Conservation (phyloP, 2,888 invertebrate genomes). For the Morpho deidamia region DNA sequence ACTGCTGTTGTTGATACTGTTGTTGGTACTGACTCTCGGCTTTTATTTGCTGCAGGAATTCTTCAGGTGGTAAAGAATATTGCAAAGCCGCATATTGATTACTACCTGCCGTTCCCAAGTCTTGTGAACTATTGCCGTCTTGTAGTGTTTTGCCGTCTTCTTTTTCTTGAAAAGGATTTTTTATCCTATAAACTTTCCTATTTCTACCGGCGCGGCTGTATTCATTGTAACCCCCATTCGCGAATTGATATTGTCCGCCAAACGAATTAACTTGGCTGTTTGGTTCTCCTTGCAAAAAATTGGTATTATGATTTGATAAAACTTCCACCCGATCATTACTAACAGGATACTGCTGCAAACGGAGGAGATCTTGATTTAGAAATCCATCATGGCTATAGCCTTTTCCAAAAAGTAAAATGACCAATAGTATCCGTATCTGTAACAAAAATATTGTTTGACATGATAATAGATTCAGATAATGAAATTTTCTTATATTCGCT, state of each 20-base stretch:
- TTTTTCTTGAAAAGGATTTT: conserved; percentile 64
- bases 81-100: conserved; percentile 70
- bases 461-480: no score
- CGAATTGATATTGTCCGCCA: conserved; percentile 49
- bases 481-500: no score
- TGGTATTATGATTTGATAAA: conserved; percentile 50
- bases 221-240: conserved; percentile 53
- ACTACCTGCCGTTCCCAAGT: conserved; percentile 64
- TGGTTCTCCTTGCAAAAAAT: conserved; percentile 52
- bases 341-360: conserved; percentile 52
- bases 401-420: conserved; percentile 47
- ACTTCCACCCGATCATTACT: conserved; percentile 52
- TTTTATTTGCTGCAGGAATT: conserved; percentile 65
- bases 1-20: conserved; percentile 28
- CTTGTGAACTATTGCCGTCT: conserved; percentile 43
- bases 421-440: conserved; percentile 71
- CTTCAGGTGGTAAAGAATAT: conserved; percentile 71
- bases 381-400: conserved; percentile 62
- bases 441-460: conserved; percentile 33
- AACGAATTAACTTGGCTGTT: conserved; percentile 51
- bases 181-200: conserved; percentile 63
- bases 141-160: conserved; percentile 42
- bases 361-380: conserved; percentile 54
- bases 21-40: conserved; percentile 57
- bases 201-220: conserved; percentile 46